Evolutionary conservation across 2,113 vertebrate genomes (phyloP).

Genomic region (Xiphias gladius): DNA sequence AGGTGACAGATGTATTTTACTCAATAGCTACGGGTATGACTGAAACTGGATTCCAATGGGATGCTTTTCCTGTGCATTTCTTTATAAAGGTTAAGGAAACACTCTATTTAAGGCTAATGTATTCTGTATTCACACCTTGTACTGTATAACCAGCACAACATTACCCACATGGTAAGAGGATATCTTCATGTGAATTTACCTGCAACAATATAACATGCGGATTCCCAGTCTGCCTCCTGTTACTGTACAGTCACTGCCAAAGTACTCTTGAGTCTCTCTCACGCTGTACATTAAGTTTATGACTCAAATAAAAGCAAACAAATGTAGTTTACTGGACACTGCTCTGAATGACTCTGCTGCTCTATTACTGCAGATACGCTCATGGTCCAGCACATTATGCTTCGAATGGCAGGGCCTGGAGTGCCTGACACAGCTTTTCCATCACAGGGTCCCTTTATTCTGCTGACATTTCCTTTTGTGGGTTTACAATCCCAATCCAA

Average conservation of each 20-base stretch:
- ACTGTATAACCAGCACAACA: background rate
- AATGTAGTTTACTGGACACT: background rate
- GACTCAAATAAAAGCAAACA: background rate
- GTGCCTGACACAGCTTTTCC: conserved; percentile 30
- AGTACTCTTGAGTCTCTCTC: background rate
- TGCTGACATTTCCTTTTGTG: conserved; percentile 9
- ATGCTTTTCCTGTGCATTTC: conserved; percentile 5
- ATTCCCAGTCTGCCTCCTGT: background rate
- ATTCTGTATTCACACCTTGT: background rate
- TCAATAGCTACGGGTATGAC: background rate
- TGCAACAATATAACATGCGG: background rate
- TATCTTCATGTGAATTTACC: background rate
- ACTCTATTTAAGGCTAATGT: background rate
- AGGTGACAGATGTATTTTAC: background rate
- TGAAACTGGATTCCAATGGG: background rate
- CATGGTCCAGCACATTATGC: background rate
- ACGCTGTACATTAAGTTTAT: background rate
- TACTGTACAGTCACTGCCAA: background rate
- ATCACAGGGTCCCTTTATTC: conserved; percentile 1
- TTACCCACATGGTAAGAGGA: background rate
- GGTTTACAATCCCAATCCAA: background rate
- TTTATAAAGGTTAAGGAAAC: background rate
- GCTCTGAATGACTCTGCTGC: background rate
- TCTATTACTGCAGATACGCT: conserved; percentile 18
- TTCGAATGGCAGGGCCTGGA: conserved; percentile 3